Percentiles rank a stretch among this genome's conserved stretches.
Conservation (phyloP, 2,888 invertebrate species). For the Diaphora mendica region DNA sequence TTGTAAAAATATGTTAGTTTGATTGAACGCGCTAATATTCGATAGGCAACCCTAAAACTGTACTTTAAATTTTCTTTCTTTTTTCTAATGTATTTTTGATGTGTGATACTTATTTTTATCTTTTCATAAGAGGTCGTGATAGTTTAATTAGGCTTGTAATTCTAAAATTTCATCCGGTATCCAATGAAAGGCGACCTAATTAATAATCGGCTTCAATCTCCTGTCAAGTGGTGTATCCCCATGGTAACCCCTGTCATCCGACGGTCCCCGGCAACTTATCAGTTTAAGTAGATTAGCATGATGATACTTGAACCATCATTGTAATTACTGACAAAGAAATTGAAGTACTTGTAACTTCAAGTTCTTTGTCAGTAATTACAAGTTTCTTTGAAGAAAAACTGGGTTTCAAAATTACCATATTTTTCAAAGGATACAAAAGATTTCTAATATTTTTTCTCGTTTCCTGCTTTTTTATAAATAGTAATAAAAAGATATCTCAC, state of each 20-base stretch:
- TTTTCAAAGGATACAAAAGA: too few species aligned
- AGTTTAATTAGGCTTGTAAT: neutral
- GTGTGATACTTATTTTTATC: neutral
- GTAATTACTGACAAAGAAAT: neutral
- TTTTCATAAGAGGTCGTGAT: neutral
- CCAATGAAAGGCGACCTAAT: constrained; percentile 15
- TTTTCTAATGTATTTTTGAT: too few species aligned
- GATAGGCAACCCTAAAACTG: too few species aligned
- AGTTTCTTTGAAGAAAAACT: neutral
- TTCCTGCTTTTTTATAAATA: too few species aligned
- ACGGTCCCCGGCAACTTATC: constrained; percentile 14
- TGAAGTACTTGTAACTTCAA: neutral
- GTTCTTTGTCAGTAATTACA: neutral
- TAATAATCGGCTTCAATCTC: constrained; percentile 22
- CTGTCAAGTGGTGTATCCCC: constrained; percentile 13
- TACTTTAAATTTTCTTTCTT: too few species aligned
- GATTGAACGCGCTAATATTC: too few species aligned
- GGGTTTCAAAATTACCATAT: neutral
- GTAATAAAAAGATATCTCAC: too few species aligned
- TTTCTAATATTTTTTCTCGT: too few species aligned
- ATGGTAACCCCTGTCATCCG: constrained; percentile 12
- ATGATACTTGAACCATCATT: constrained; percentile 3
- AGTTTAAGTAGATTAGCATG: constrained; percentile 19
- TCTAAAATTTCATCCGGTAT: neutral
- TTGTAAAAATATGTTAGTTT: too few species aligned